Conservation (phyloP, 2,888 invertebrate species). For the Tricholauxania praeusta region DNA sequence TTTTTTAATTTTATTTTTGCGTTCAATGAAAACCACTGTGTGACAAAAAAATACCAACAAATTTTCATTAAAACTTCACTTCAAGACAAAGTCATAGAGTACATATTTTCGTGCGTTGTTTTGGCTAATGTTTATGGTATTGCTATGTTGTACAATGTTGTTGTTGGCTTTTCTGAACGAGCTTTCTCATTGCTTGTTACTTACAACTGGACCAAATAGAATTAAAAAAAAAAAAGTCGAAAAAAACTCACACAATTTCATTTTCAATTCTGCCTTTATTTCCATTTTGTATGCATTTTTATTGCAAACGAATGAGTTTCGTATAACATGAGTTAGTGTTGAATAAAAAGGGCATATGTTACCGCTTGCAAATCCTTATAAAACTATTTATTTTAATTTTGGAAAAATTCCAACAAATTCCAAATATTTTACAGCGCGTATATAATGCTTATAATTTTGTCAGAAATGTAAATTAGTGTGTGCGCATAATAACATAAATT, state of each 20-base stretch:
- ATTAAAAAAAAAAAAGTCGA: neutral
- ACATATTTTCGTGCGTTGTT: neutral
- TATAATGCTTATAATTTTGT: no score
- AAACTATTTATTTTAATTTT: neutral
- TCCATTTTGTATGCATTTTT: conserved; percentile 8
- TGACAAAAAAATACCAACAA: neutral
- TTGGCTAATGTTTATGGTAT: neutral
- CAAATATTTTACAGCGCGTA: no score
- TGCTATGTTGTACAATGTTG: neutral
- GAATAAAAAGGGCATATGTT: neutral
- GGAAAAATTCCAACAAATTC: no score
- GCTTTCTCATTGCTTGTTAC: conserved; percentile 4
- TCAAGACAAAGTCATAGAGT: neutral
- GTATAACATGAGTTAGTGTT: neutral
- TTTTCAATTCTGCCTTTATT: neutral
- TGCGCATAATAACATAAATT: no score
- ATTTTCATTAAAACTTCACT: conserved; percentile 25
- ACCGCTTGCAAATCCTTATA: neutral
- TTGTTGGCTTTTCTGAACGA: neutral
- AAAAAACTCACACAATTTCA: neutral
- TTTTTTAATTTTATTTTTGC: no score
- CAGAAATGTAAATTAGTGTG: no score
- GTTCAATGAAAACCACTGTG: neutral
- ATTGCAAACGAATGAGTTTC: conserved; percentile 1
- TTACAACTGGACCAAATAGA: neutral